Evolutionary conservation across 2,888 invertebrate species (phyloP).

Genomic region (Drosophila emarginata): DNA sequence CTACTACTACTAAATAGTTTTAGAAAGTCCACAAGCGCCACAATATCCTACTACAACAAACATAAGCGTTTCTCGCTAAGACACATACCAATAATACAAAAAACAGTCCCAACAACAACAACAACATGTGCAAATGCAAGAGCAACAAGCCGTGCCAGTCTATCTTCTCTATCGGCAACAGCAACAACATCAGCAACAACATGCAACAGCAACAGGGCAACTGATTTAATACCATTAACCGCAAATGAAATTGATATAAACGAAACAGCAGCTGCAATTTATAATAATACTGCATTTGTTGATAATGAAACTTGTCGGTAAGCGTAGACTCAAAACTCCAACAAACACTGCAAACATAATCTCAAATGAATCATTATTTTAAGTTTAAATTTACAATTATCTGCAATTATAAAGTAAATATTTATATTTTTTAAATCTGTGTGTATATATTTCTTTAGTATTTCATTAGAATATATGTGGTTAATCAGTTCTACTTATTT

Average conservation of each 20-base stretch:
- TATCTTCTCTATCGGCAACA: constrained; percentile 42
- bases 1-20: constrained; percentile 60
- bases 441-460: neutral
- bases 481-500: neutral
- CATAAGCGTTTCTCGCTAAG: constrained; percentile 79
- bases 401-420: too few species aligned
- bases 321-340: constrained; percentile 56
- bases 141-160: constrained; percentile 59
- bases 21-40: constrained; percentile 76
- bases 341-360: constrained; percentile 17
- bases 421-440: neutral
- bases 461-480: neutral
- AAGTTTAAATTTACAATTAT: neutral
- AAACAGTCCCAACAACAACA: constrained; percentile 71
- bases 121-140: constrained; percentile 49
- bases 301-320: constrained; percentile 80
- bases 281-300: constrained; percentile 72
- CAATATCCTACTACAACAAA: constrained; percentile 79
- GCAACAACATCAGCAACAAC: constrained; percentile 26
- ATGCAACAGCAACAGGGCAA: constrained; percentile 21
- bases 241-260: constrained; percentile 51
- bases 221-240: constrained; percentile 41
- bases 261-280: constrained; percentile 68
- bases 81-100: constrained; percentile 77
- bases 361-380: constrained; percentile 14